These are phyloP conservation scores for Flexamia atlantica DNA, from an alignment of 2,888 invertebrate species.

Conservation along the genomic window DNA sequence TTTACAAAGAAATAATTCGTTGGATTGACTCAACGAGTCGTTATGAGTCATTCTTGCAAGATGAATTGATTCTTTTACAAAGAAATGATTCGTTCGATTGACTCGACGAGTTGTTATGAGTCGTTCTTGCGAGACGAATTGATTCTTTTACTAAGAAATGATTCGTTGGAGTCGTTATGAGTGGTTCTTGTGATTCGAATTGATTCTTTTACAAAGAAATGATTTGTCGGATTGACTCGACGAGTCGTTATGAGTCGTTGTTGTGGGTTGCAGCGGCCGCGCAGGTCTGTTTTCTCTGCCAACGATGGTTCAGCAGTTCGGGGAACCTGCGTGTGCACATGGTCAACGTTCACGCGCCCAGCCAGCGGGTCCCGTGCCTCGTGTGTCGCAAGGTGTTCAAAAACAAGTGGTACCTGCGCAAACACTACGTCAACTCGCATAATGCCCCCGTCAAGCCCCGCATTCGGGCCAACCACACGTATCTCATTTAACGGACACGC, in stretches of 20 bases:
- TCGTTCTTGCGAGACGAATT: too few species aligned
- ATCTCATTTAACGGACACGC: slow-evolving; percentile 28
- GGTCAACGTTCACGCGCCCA: slow-evolving; percentile 71
- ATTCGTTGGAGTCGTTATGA: too few species aligned
- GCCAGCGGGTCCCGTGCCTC: slow-evolving; percentile 70
- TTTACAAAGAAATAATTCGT: too few species aligned
- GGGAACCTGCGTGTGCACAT: slow-evolving; percentile 68
- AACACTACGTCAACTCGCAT: slow-evolving; percentile 71
- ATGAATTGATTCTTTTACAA: too few species aligned
- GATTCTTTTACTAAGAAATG: too few species aligned
- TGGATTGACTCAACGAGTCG: too few species aligned
- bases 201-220: too few species aligned
- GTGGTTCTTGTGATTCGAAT: too few species aligned
- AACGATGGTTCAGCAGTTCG: slow-evolving; percentile 60
- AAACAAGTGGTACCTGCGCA: slow-evolving; percentile 71
- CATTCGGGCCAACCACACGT: not conserved
- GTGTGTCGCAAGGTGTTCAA: slow-evolving; percentile 70
- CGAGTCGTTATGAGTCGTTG: not conserved
- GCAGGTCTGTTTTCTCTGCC: slow-evolving; percentile 56
- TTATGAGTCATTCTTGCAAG: slow-evolving; percentile 27
- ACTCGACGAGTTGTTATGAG: too few species aligned
- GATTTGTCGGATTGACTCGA: too few species aligned
- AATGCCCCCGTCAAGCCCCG: slow-evolving; percentile 69
- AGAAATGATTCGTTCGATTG: too few species aligned
- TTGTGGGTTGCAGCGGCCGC: slow-evolving; percentile 55